Percentiles rank a stretch among this genome's conserved stretches.
These are phyloP conservation scores for Equus przewalskii DNA, from an alignment of 2,113 vertebrate genomes.

Conservation along the genomic window DNA sequence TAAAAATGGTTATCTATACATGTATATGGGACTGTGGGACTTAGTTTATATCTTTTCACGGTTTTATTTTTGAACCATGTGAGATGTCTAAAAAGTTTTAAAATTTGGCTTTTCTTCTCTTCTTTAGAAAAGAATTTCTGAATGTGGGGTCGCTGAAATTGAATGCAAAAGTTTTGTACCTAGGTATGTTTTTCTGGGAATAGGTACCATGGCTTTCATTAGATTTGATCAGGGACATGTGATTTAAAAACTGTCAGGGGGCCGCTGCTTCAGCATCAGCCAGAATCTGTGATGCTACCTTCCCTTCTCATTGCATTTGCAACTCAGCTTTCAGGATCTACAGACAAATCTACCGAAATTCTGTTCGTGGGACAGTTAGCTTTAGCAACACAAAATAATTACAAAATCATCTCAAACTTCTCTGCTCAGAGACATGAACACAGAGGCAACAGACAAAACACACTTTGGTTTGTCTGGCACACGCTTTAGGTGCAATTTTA, in stretches of 20 bases:
- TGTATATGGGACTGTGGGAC: not conserved
- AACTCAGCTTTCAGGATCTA: too few species aligned
- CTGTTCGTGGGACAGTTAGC: not conserved
- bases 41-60: not conserved
- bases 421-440: not conserved
- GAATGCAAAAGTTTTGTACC: not conserved
- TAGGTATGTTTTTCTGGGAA: accelerated
- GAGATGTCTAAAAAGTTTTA: not conserved
- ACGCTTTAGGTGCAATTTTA: accelerated
- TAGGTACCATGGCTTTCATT: accelerated
- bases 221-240: accelerated
- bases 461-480: accelerated
- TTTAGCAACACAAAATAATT: not conserved
- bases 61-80: not conserved
- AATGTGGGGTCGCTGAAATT: not conserved
- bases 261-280: not conserved
- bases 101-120: not conserved
- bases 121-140: not conserved
- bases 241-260: not conserved
- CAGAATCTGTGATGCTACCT: accelerated
- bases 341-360: not conserved
- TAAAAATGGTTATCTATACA: not conserved
- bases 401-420: not conserved
- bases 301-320: too few species aligned
- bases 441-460: not conserved